Base-by-base conservation (phyloP, 2,113 vertebrate genomes). In the Anarrhichthys ocellatus region DNA sequence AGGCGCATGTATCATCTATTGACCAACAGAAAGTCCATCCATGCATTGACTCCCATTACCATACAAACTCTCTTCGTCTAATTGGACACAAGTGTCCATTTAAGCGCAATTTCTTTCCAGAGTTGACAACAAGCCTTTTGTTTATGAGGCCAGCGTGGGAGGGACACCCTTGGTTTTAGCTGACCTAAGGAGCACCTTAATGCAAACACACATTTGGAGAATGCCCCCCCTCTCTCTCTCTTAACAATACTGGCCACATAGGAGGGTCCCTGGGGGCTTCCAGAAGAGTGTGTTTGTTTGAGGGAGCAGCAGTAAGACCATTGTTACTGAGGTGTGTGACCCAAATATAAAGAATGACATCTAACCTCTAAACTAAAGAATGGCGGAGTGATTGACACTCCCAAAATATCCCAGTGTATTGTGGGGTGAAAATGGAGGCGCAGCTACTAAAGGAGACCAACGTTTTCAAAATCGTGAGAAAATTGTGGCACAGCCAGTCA, bases 261-360 rank as follows among this genome's bases (percentile, higher is more conserved):
- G 86, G 83, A 89, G 87, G 82, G 76, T 90, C 88, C 82, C 83
- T 63, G 66, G 90, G 87, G 92, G 87, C 34, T 91, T 92, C 92
- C 89, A 91, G 88, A 92, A 91, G 78, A 87, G 83, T 73, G 76
- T 92, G 91, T 93, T 93, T 93, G 92, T 92, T 91, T 84, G 85
- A 73, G 88, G 81, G 75, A 80, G 66, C 66, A 74, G 79, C 72
- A 87, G 66, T 61, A 84, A 83, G 76, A 77, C 77, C 70, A 90
- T 93, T 93, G 91, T 93, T 84, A 40, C 46, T 62, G 74, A 73
- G 59, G 56, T 68, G 78, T 87, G 79, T 61, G 65, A 87, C 80
- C 82, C 88, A 89, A 89, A 92, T 85, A 93, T 88, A 91, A 90
- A 85, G 84, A 90, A 78, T 87, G 92, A 88, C 87, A 88, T 90